Evolutionary conservation across 92 coral and sea anemone species (phyloP).

Genomic region (Siderastrea siderea): DNA sequence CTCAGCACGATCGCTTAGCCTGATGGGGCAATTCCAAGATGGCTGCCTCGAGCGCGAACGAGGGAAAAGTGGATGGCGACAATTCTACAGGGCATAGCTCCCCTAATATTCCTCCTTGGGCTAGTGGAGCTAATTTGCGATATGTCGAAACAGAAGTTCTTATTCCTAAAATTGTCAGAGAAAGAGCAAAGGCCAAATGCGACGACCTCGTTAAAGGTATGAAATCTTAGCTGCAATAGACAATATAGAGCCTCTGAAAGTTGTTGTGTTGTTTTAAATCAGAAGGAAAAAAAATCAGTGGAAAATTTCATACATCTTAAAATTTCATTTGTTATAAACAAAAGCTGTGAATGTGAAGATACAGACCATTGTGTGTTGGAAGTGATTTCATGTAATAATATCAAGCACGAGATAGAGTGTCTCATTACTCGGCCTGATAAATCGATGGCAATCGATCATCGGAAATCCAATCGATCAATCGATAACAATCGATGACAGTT

Average conservation of each 20-base stretch:
- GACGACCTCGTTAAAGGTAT: conserved; percentile 88
- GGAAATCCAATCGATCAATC: no score
- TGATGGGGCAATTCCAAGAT: conserved; percentile 59
- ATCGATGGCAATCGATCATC: no score
- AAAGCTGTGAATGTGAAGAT: no score
- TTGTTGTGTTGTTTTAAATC: not conserved
- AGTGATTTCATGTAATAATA: no score
- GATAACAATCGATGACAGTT: no score
- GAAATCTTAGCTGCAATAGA: not conserved
- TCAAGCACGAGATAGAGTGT: no score
- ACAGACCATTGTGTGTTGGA: no score
- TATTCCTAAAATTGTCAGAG: conserved; percentile 95
- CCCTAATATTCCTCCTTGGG: conserved; percentile 86
- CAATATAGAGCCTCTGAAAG: not conserved
- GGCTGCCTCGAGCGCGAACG: conserved; percentile 50
- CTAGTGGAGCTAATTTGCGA: conserved; percentile 83
- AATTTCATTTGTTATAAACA: no score
- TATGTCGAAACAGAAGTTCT: conserved; percentile 95
- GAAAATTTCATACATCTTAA: no score
- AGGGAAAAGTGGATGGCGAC: not conserved
- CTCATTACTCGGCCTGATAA: no score
- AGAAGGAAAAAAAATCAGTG: no score
- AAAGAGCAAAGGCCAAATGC: conserved; percentile 87
- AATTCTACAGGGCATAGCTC: not conserved
- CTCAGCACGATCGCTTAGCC: conserved; percentile 23